Conservation (phyloP, 2,113 vertebrate genomes). For the Macquaria ambigua region DNA sequence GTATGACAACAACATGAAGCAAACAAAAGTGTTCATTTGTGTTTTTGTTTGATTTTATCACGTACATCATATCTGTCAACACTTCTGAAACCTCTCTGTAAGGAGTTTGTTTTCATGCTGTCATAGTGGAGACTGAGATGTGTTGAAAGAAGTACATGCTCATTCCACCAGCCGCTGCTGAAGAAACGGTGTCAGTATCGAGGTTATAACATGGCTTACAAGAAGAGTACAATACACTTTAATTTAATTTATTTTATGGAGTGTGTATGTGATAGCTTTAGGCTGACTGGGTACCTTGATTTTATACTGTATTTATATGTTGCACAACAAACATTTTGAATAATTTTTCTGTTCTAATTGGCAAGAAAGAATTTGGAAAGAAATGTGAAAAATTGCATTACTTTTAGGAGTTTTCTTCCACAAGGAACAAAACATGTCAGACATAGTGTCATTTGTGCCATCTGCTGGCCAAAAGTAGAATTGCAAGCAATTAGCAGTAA, state of each 20-base stretch:
- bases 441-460: conserved; percentile 27
- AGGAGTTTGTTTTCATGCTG: neutral
- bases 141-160: neutral
- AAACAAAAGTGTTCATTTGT: neutral
- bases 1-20: neutral
- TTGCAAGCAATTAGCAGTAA: neutral
- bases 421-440: neutral
- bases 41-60: neutral
- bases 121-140: neutral
- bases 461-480: conserved; percentile 49
- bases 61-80: neutral
- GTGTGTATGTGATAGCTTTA: neutral
- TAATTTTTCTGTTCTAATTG: neutral
- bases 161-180: too few species aligned
- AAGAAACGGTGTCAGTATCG: neutral
- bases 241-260: neutral
- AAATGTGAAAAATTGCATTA: neutral
- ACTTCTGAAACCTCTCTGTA: neutral
- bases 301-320: neutral
- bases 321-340: neutral
- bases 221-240: neutral
- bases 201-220: neutral
- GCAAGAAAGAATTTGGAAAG: neutral
- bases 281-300: neutral
- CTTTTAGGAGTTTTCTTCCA: neutral